A percentile compares a stretch with the other conserved stretches of the same genome.
Evolutionary conservation across 2,797 vertebrate genomes (phyloP).

Genomic region (Spinus olivaceus): DNA sequence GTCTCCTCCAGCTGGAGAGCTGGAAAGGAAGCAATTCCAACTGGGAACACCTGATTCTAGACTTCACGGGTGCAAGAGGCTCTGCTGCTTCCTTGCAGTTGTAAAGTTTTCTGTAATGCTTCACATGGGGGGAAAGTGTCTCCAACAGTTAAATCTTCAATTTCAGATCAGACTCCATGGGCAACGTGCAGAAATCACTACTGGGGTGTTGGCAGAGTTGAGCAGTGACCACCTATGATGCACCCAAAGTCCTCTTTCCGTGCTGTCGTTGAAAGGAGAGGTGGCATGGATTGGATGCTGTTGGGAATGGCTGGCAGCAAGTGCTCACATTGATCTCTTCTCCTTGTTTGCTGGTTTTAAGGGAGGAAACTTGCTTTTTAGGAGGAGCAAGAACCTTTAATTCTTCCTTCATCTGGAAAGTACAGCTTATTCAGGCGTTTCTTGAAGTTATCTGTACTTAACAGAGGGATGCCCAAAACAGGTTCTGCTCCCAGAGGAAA

Average conservation of each 20-base stretch:
- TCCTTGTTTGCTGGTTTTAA: neutral
- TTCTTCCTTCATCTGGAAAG: neutral
- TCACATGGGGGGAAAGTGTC: rapidly evolving
- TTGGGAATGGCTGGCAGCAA: neutral
- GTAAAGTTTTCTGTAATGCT: neutral
- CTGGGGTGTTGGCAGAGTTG: neutral
- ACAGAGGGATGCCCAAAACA: neutral
- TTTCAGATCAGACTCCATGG: neutral
- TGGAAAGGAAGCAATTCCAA: neutral
- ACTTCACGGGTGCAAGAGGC: neutral
- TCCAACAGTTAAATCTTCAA: neutral
- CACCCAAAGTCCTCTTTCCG: neutral
- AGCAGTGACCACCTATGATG: neutral
- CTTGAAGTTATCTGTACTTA: neutral
- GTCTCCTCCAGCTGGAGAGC: neutral
- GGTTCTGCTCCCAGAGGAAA: neutral
- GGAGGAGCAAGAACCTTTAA: neutral
- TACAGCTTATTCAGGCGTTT: neutral
- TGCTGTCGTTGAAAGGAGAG: neutral
- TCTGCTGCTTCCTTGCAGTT: neutral
- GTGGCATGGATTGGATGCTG: rapidly evolving
- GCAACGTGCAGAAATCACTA: neutral
- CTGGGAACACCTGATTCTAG: neutral
- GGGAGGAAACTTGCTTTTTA: neutral
- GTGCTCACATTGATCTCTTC: neutral